Evolutionary conservation across 2,888 invertebrate species (phyloP).

Genomic region (Plemyria rubiginata): DNA sequence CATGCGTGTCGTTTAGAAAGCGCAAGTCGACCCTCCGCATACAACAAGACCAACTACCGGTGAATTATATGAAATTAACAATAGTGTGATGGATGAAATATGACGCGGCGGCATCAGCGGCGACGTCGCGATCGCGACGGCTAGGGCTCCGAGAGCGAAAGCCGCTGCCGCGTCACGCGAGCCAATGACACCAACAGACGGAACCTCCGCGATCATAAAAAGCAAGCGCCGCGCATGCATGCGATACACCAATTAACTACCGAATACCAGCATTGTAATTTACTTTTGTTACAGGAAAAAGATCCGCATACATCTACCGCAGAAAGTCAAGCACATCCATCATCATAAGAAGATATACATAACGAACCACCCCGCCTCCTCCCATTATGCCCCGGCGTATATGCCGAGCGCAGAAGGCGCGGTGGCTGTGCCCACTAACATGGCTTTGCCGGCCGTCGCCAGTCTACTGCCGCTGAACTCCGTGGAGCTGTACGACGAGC

Average conservation of each 20-base stretch:
- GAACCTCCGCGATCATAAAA: conserved; percentile 61
- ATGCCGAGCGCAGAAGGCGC: conserved; percentile 74
- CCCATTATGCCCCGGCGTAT: conserved; percentile 79
- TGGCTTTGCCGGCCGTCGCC: conserved; percentile 66
- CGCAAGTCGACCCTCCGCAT: conserved; percentile 52
- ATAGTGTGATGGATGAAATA: conserved; percentile 56
- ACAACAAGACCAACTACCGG: conserved; percentile 39
- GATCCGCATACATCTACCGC: conserved; percentile 84
- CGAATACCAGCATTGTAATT: conserved; percentile 59
- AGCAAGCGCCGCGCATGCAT: conserved; percentile 58
- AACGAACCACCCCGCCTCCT: conserved; percentile 77
- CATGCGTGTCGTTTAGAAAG: conserved; percentile 63
- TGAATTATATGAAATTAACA: conserved; percentile 52
- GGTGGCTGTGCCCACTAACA: conserved; percentile 68
- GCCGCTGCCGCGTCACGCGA: conserved; percentile 70
- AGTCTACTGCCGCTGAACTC: conserved; percentile 66
- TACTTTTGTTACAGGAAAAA: conserved; percentile 81
- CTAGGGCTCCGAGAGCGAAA: conserved; percentile 65
- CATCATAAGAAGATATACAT: conserved; percentile 83
- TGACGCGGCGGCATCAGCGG: conserved; percentile 32
- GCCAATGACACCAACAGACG: conserved; percentile 73
- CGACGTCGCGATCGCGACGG: conserved; percentile 55
- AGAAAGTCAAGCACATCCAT: conserved; percentile 83
- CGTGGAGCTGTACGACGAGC: conserved; percentile 68
- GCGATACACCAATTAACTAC: conserved; percentile 58